phyloP scores from a whole-genome alignment of 2,888 invertebrate species.

The Ochropacha duplaris region DNA sequence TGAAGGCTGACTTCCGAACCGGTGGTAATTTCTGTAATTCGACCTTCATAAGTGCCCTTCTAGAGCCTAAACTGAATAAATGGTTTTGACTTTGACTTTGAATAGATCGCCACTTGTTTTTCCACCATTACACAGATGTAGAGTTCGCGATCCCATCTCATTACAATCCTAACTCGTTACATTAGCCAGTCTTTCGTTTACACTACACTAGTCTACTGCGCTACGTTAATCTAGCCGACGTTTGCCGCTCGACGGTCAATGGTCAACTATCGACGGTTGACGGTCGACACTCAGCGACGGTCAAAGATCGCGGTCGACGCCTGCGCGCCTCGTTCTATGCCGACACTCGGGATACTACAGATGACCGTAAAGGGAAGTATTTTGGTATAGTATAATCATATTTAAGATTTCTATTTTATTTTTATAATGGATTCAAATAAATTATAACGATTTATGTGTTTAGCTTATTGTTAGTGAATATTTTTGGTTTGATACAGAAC shows the following conservation, averaged over 20 bases:
- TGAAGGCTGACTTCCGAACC: no score
- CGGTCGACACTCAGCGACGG: slow-evolving; percentile 10
- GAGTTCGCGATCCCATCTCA: slow-evolving; percentile 21
- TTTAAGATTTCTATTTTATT: neutral
- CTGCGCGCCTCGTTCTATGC: neutral
- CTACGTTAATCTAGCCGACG: slow-evolving; percentile 25
- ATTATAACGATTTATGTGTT: no score
- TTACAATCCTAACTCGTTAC: slow-evolving; percentile 59
- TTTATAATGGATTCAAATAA: no score
- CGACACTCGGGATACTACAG: neutral
- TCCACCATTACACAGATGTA: slow-evolving; percentile 8
- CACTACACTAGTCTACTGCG: slow-evolving; percentile 64
- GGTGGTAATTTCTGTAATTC: no score
- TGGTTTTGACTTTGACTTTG: no score
- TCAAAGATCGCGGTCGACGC: neutral
- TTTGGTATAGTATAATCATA: neutral
- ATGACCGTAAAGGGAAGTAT: neutral
- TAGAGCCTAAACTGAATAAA: no score
- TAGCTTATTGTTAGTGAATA: no score
- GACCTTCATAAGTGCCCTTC: no score
- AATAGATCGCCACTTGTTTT: no score
- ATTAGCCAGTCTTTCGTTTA: slow-evolving; percentile 81
- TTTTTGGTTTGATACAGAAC: no score
- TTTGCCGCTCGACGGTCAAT: slow-evolving; percentile 14
- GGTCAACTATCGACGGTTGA: neutral